Base-by-base conservation (phyloP, 2,113 vertebrate genomes). In the Spea bombifrons region DNA sequence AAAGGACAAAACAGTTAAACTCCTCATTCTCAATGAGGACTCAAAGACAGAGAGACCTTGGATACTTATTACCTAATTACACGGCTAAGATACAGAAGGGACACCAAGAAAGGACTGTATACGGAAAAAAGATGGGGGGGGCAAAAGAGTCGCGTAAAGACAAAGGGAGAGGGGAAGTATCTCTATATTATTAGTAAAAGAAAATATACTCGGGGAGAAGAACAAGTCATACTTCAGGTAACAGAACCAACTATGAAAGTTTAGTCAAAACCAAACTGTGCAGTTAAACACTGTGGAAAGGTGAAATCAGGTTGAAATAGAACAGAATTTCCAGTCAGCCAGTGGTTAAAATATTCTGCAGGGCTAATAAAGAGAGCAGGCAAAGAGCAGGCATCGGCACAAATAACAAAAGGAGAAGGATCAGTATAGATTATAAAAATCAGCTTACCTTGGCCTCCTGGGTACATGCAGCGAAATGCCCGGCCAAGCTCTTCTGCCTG, bases 401-500 rank as follows among this genome's bases (percentile, higher is more conserved):
- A 2, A 30, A 30, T 30, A 30, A 30, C 30, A 30, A 30, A 30
- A 30, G 30, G 30, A 30, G 30, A 30, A 30, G 30, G 52, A 57
- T 9, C 8, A 46, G 43, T 45, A 8, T n/a, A 52, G 55, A 48
- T 16, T 17, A 66, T 44, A 17, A 69, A 48, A 50, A 17, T 6
- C 48, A 44, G 78, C 87, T 89, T 84, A 99, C 97, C 97, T 92
- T 99, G 97, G 59, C 97, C 97, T 82, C 97, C 97, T 0, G 97
- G 97, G 84, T 99, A 99, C 97, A 99, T 99, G 81, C 97, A 99
- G 83, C 97, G 94, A 78, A 99, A 99, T 61, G 97, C 97, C 64
- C 95, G 83, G 0, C 97, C 97, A 84, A 99, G 95, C 83, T 99
- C 95, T 83, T 99, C 97, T 0, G 97, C 95, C 88, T 99, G 97